Conservation (phyloP, 2,888 invertebrate species). For the Philonicus albiceps region DNA sequence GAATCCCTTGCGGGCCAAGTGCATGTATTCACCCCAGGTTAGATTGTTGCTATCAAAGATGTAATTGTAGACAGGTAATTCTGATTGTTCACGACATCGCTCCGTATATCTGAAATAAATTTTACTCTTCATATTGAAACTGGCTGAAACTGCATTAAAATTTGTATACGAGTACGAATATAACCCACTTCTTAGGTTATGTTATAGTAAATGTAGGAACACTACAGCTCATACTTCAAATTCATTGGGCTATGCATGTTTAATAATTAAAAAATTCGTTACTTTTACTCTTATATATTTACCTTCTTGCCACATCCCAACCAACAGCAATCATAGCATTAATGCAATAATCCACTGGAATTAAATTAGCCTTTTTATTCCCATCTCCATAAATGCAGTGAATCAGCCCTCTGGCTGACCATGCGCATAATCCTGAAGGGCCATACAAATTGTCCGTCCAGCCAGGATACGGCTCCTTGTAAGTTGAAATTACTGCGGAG, state of each 20-base stretch:
- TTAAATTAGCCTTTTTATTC: conserved; percentile 60
- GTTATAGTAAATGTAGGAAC: background rate
- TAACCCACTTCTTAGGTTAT: background rate
- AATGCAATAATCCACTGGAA: conserved; percentile 64
- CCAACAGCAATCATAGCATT: conserved; percentile 63
- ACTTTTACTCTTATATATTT: background rate
- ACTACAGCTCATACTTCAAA: background rate
- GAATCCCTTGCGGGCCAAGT: conserved; percentile 61
- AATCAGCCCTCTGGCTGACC: conserved; percentile 62
- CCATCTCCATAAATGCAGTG: conserved; percentile 61
- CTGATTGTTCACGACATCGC: conserved; percentile 52
- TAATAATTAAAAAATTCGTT: too few relatives aligned
- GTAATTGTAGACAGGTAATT: conserved; percentile 64
- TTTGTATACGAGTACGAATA: background rate
- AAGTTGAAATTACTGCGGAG: conserved; percentile 62
- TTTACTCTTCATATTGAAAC: background rate
- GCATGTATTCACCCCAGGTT: conserved; percentile 63
- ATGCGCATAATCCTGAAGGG: conserved; percentile 63
- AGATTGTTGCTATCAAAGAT: conserved; percentile 62
- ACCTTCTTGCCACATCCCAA: conserved; percentile 63
- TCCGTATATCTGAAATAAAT: conserved; percentile 52
- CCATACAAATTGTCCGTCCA: conserved; percentile 65
- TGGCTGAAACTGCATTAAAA: background rate
- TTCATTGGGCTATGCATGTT: background rate
- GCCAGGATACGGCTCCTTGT: conserved; percentile 63